Percentiles rank a stretch among this genome's conserved stretches.
These are phyloP conservation scores for Edolisoma coerulescens DNA, from an alignment of 2,113 vertebrate species.

Conservation along the genomic window DNA sequence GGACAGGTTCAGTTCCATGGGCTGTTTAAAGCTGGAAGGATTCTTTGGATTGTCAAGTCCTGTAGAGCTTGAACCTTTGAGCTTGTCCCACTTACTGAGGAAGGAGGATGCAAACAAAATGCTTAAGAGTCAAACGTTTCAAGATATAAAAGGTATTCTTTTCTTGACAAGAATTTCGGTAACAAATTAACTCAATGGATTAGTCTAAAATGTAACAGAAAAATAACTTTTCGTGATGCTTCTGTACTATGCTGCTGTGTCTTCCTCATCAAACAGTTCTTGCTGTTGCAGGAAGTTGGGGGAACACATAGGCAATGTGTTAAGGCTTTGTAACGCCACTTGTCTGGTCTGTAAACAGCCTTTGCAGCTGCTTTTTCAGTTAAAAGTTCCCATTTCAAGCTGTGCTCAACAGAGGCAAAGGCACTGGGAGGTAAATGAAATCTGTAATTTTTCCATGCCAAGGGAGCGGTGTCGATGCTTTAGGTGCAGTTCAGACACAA, in stretches of 20 bases:
- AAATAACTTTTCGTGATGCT: not conserved
- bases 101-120: not conserved
- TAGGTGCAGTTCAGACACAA: not conserved
- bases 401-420: not conserved
- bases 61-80: not conserved
- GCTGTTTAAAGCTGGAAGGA: not conserved
- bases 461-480: not conserved
- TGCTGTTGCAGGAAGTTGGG: conserved; percentile 34
- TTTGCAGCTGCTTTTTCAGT: not conserved
- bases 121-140: not conserved
- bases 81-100: not conserved
- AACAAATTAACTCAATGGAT: not conserved
- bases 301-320: not conserved
- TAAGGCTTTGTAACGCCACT: not conserved
- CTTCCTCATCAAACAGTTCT: not conserved
- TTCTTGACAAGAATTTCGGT: not conserved
- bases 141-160: not conserved
- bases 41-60: not conserved
- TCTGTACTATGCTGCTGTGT: not conserved
- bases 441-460: not conserved
- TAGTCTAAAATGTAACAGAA: not conserved
- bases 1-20: not conserved
- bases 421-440: not conserved
- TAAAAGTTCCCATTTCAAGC: not conserved
- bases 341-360: not conserved